Evolutionary conservation across 2,797 vertebrate genomes (phyloP), one percentile per base, ranked within the genome.

Genomic region (Lates japonicus): DNA sequence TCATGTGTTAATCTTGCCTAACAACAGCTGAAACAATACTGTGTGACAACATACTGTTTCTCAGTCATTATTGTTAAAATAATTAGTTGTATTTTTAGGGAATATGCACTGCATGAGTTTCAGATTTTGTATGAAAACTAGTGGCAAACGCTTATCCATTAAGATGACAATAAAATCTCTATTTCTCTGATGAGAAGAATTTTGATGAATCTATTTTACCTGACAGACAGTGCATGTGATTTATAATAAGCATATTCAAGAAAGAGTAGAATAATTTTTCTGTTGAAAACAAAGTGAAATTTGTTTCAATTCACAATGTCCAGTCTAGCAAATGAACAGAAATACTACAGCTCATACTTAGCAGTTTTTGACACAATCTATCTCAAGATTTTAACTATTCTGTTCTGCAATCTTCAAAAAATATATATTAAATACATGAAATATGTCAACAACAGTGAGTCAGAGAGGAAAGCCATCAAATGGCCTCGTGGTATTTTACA

Each of bases 21-120:
- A 61, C 63, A 81, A 74, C 71, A 83, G 63, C 74, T 79, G 59
- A 79, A 44, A 80, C 44, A 71, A 78, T 31, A 80, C 11, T 11
- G 51, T 72, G 54, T 2, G 9, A 81, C 60, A 70, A 55, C 39
- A 73, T 22, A 55, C 11, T 71, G 39, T 76, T 58, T 58, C 35
- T 63, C 19, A 54, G 20, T 69, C 13, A 31, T 70, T 74, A 44
- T 11, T 76, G 59, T 22, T 41, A 49, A 78, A 59, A 76, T 70
- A 70, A 66, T 62, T 59, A 54, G 60, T 31, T 63, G 41, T 37
- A 60, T 33, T 73, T 70, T 41, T 16, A 81, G 33, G 57, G 10
- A 63, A 49, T 42, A 77, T 64, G n/a, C 1, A 59, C 7, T 35
- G 31, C 3, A 52, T 41, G 62, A 17, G 17, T 61, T 60, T 67